A percentile compares a stretch with the other conserved stretches of the same genome.
These are phyloP conservation scores for Scortum barcoo DNA, from an alignment of 2,113 vertebrate genomes.

Conservation along the genomic window DNA sequence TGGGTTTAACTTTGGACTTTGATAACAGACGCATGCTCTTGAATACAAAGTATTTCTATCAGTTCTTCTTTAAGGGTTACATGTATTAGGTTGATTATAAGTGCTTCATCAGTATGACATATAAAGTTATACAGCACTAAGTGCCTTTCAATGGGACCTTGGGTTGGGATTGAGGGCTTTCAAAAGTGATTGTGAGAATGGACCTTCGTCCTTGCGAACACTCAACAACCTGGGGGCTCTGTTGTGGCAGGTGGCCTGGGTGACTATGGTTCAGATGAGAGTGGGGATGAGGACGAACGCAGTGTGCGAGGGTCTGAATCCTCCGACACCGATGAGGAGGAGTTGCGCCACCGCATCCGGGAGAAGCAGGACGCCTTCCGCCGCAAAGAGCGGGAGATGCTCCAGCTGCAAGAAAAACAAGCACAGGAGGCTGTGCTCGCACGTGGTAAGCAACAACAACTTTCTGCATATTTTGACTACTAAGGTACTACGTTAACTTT, in stretches of 20 bases:
- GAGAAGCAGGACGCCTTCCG: constrained; percentile 99
- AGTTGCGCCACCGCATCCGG: constrained; percentile 94
- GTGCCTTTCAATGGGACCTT: constrained; percentile 47
- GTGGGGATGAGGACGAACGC: constrained; percentile 92
- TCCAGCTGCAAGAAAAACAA: constrained; percentile 92
- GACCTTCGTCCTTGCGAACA: constrained; percentile 37
- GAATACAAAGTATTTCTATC: constrained; percentile 9
- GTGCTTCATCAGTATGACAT: constrained; percentile 11
- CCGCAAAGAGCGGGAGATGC: constrained; percentile 95
- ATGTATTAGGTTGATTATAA: constrained; percentile 21
- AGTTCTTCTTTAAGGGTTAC: background rate
- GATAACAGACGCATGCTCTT: constrained; percentile 75
- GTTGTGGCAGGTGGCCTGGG: constrained; percentile 98
- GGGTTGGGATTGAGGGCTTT: constrained; percentile 48
- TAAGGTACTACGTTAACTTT: background rate
- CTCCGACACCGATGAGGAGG: constrained; percentile 98
- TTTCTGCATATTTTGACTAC: background rate
- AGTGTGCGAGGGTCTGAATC: constrained; percentile 95
- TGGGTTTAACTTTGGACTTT: constrained; percentile 47
- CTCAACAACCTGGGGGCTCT: constrained; percentile 86
- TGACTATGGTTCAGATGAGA: constrained; percentile 98
- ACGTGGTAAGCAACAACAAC: constrained; percentile 79
- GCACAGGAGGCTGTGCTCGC: constrained; percentile 87
- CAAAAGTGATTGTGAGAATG: constrained; percentile 48
- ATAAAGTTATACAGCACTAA: constrained; percentile 10